phyloP scores from a whole-genome alignment of 2,888 invertebrate species.

The Atrina japonica region DNA sequence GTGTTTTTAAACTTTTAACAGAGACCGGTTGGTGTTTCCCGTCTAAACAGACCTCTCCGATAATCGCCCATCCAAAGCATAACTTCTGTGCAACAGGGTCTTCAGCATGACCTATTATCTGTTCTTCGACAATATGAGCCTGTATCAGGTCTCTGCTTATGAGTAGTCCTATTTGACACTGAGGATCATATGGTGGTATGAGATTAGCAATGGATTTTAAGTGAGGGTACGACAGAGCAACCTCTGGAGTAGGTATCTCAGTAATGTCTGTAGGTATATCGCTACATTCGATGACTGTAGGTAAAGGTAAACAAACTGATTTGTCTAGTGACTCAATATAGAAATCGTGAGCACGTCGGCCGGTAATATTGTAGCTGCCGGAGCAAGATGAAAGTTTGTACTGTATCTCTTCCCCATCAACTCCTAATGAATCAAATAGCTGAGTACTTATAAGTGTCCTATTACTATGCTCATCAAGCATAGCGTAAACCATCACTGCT shows the following conservation, averaged over 20 bases:
- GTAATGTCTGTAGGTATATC: slow-evolving; percentile 2
- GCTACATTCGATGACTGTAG: slow-evolving; percentile 27
- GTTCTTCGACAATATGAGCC: slow-evolving; percentile 28
- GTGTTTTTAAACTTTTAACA: slow-evolving; percentile 26
- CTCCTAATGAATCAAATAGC: not conserved
- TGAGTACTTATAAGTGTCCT: not conserved
- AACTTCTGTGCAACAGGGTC: slow-evolving; percentile 37
- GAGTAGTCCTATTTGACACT: slow-evolving; percentile 15
- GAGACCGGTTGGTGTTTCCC: not conserved
- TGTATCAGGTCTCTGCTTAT: slow-evolving; percentile 30
- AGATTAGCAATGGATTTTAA: slow-evolving; percentile 15
- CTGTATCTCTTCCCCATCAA: not conserved
- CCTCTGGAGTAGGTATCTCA: slow-evolving; percentile 20
- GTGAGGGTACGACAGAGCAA: slow-evolving; percentile 19
- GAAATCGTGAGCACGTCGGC: slow-evolving; percentile 1
- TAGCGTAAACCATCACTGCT: not conserved
- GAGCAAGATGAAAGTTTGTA: not conserved
- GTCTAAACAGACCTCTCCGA: slow-evolving; percentile 29
- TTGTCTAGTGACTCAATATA: slow-evolving; percentile 26
- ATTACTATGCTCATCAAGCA: slow-evolving; percentile 1
- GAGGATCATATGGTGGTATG: not conserved
- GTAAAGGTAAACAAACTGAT: slow-evolving; percentile 7
- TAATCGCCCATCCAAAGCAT: slow-evolving; percentile 32
- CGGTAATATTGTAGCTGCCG: not conserved
- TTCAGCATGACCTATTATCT: slow-evolving; percentile 13